Base-by-base conservation (phyloP, 2,797 vertebrate genomes). In the Brachymystax lenok region DNA sequence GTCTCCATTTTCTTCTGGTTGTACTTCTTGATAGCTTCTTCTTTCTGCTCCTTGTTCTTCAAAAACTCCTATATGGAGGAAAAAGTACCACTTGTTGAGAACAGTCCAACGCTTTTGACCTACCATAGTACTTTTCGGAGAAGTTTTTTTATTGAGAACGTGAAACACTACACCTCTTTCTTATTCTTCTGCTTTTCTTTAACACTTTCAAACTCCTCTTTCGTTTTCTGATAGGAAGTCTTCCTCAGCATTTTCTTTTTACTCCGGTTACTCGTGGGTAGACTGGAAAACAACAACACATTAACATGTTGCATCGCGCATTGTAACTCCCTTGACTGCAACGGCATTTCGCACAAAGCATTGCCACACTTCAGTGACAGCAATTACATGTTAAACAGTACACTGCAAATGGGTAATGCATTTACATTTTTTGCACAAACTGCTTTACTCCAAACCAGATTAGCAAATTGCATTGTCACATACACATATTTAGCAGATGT, bases 1-100 rank as follows among this genome's bases (percentile, higher is more conserved):
- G 91, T 90, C 88, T 97, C 96, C 86, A 92, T 92, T 91, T 97
- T 99, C 90, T 95, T 98, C 82, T 97, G 91, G 71, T 96, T 97
- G 91, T 99, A 98, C 67, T 88, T 95, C 73, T 89, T 87, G 2
- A 95, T 90, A 69, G 97, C 97, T 84, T 94, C 96, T 88, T 98
- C 96, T 86, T 87, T 94, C 85, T 97, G 93, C 85, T 91, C 92
- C 84, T 92, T 95, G 86, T 91, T 93, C 90, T 90, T 95, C 83
- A 95, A 88, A 72, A 91, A 95, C 82, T 95, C 96, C 98, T 99
- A 84, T 72, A 64, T 81, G 59, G 14, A 78, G 3, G 74, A 7
- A 70, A 17, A 51, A 24, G 66, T 14, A 33, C 14, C 27, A 67
- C 28, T 67, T 0, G 6, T 30, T 67, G 28, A 16, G 14, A 19